phyloP scores from a whole-genome alignment of 2,113 vertebrate species.

The Cairina moschata region DNA sequence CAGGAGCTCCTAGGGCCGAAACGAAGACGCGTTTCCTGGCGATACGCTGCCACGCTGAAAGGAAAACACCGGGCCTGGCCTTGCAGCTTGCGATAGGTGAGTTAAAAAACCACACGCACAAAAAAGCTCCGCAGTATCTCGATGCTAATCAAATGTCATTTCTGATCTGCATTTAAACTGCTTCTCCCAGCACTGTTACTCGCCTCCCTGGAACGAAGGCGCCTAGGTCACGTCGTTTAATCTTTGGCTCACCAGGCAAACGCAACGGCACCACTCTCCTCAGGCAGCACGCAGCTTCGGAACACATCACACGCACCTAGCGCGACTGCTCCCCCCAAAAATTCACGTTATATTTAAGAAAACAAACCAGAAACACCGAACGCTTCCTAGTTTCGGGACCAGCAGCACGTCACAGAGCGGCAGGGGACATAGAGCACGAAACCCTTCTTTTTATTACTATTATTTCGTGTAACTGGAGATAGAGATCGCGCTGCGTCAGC shows the following conservation, averaged over 20 bases:
- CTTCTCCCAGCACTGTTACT: neutral
- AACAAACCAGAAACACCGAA: fast-evolving
- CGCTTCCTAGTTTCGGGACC: neutral
- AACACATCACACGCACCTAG: neutral
- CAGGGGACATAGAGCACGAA: neutral
- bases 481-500: fast-evolving
- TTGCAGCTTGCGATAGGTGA: neutral
- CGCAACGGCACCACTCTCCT: constrained; percentile 47
- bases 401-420: neutral
- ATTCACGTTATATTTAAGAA: neutral
- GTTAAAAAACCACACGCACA: neutral
- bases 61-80: neutral
- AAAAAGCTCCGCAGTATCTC: neutral
- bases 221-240: constrained; percentile 38
- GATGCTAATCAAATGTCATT: neutral
- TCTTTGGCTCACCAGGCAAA: constrained; percentile 63
- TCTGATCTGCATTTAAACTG: neutral
- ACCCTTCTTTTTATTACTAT: neutral
- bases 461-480: neutral
- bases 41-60: neutral
- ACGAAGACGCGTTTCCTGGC: constrained; percentile 3
- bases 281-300: neutral
- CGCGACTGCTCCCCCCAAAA: neutral
- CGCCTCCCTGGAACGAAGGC: constrained; percentile 31
- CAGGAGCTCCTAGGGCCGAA: neutral